A percentile compares a stretch with the other conserved stretches of the same genome.
These are phyloP conservation scores for Himalopsyche kuldschensis DNA, from an alignment of 2,888 invertebrate species.

Conservation along the genomic window DNA sequence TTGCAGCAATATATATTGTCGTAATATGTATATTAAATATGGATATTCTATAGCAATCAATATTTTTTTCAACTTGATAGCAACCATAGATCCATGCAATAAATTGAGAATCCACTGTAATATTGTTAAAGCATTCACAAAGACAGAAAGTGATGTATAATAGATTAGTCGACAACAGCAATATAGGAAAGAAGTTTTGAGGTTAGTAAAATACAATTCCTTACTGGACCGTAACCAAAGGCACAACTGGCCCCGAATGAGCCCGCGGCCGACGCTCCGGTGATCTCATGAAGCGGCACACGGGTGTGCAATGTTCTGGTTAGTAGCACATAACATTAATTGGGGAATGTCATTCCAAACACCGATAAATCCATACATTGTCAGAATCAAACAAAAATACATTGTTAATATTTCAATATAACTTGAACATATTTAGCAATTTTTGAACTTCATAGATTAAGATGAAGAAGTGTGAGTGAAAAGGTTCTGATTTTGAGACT, in stretches of 20 bases:
- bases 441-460: too few species aligned
- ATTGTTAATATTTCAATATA: too few species aligned
- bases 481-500: too few species aligned
- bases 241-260: conserved; percentile 26
- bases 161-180: not conserved
- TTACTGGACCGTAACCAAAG: conserved; percentile 54
- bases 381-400: too few species aligned
- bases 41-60: too few species aligned
- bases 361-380: not conserved
- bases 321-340: conserved; percentile 42
- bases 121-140: not conserved
- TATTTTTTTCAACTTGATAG: too few species aligned
- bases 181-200: not conserved
- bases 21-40: too few species aligned
- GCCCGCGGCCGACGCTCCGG: conserved; percentile 34
- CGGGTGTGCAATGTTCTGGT: conserved; percentile 59
- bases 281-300: conserved; percentile 60
- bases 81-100: too few species aligned
- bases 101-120: not conserved
- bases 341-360: not conserved
- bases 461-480: too few species aligned
- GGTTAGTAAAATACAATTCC: conserved; percentile 43
- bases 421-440: too few species aligned
- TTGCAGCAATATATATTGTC: too few species aligned
- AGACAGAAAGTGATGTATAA: not conserved